Evolutionary conservation across 2,888 invertebrate genomes (phyloP).

Genomic region (Meganola albula): DNA sequence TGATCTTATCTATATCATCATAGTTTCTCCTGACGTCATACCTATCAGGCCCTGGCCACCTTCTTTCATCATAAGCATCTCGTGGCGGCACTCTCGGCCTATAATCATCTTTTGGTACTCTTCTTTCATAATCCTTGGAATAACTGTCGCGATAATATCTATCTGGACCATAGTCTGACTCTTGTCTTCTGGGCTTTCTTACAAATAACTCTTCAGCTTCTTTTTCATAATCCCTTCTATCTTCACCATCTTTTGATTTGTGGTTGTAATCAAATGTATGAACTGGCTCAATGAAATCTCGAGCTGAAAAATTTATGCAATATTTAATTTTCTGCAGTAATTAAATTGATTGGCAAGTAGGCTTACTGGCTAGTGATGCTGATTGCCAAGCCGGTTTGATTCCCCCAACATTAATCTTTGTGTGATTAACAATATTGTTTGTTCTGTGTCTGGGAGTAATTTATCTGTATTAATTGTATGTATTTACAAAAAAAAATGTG

Average conservation of each 20-base stretch:
- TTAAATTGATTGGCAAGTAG: too few relatives aligned
- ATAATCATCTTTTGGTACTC: conserved; percentile 22
- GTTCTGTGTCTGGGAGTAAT: too few relatives aligned
- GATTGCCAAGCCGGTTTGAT: too few relatives aligned
- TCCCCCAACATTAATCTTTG: too few relatives aligned
- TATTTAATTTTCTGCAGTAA: too few relatives aligned
- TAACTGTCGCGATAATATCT: conserved; percentile 38
- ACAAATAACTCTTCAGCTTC: conserved; percentile 57
- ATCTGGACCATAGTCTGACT: conserved; percentile 33
- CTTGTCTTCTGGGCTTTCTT: conserved; percentile 41
- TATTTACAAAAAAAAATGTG: too few relatives aligned
- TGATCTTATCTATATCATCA: too few relatives aligned
- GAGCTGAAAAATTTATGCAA: conserved; percentile 66
- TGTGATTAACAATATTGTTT: too few relatives aligned
- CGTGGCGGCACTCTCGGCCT: conserved; percentile 23
- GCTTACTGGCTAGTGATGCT: too few relatives aligned
- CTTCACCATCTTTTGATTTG: conserved; percentile 66
- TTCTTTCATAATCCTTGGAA: conserved; percentile 39
- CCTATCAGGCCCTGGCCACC: conserved; percentile 13
- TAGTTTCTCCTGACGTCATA: conserved; percentile 29
- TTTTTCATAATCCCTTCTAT: conserved; percentile 53
- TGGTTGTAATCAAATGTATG: conserved; percentile 86
- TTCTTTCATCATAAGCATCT: conserved; percentile 29
- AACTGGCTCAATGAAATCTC: conserved; percentile 79
- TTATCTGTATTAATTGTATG: too few relatives aligned